These are phyloP conservation scores for Neogale vison DNA, from an alignment of 2,113 vertebrate genomes.

Conservation along the genomic window DNA sequence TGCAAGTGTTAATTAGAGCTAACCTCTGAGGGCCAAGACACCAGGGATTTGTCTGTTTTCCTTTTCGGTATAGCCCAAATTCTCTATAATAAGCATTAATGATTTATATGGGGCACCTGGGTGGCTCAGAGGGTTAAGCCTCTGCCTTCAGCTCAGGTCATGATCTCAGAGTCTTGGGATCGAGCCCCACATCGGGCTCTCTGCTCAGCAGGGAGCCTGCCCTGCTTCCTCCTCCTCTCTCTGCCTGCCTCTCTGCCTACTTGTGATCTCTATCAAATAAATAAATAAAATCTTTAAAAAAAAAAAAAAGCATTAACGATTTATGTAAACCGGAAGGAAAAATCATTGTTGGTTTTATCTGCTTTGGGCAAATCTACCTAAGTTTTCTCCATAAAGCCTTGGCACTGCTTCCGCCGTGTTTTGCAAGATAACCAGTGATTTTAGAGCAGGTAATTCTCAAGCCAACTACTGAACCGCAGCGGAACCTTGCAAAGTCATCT, in stretches of 20 bases:
- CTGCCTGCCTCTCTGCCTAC: too few relatives aligned
- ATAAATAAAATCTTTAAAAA: too few relatives aligned
- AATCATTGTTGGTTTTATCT: not conserved
- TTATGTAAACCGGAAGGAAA: not conserved
- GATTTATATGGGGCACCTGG: not conserved
- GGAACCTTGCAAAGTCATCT: constrained; percentile 29
- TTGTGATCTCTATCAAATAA: too few relatives aligned
- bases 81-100: not conserved
- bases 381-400: constrained; percentile 2
- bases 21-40: not conserved
- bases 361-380: constrained; percentile 16
- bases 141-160: too few relatives aligned
- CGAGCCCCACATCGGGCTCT: too few relatives aligned
- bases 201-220: too few relatives aligned
- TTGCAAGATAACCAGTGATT: constrained; percentile 22
- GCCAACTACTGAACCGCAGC: not conserved
- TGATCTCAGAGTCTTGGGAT: too few relatives aligned
- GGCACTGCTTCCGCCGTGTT: not conserved
- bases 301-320: not conserved
- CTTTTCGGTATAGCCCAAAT: not conserved
- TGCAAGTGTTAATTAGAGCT: not conserved
- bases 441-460: constrained; percentile 50
- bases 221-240: too few relatives aligned
- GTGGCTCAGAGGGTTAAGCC: too few relatives aligned
- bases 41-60: not conserved